Evolutionary conservation across 2,888 invertebrate species (phyloP).

Genomic region (Polydrusus tereticollis): DNA sequence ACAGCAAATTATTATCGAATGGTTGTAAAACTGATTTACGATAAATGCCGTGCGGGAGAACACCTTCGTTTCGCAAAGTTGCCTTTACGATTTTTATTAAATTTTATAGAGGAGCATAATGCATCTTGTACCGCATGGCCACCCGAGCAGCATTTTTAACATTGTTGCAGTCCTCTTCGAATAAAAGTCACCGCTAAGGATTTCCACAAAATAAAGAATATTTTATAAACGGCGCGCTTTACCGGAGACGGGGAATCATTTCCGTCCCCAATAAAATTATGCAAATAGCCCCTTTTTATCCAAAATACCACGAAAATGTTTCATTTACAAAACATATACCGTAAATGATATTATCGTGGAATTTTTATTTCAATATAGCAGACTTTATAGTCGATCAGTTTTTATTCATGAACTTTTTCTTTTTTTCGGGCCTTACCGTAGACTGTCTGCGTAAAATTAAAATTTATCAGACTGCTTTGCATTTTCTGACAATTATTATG

Average conservation of each 20-base stretch:
- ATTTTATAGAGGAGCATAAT: conserved; percentile 50
- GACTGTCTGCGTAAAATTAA: conserved; percentile 16
- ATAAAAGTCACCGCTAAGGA: conserved; percentile 33
- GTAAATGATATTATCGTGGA: conserved; percentile 61
- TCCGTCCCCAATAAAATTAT: conserved; percentile 62
- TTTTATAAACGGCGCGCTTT: conserved; percentile 48
- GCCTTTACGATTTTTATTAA: conserved; percentile 50
- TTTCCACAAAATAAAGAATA: conserved; percentile 52
- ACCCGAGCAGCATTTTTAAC: conserved; percentile 27
- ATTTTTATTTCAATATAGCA: conserved; percentile 60
- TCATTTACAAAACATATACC: conserved; percentile 63
- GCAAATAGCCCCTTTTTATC: conserved; percentile 62
- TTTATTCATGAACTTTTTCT: conserved; percentile 56
- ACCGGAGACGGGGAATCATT: conserved; percentile 53
- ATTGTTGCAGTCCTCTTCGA: conserved; percentile 44
- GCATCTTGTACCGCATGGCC: conserved; percentile 26
- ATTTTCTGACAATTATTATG: conserved; percentile 54
- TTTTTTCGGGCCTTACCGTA: conserved; percentile 16
- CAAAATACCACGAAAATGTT: conserved; percentile 62
- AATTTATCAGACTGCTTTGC: conserved; percentile 37
- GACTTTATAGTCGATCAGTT: conserved; percentile 56
- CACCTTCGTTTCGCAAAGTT: conserved; percentile 25
- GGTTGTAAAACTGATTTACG: conserved; percentile 37
- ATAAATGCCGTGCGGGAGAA: conserved; percentile 23
- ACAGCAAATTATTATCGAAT: conserved; percentile 37